phyloP scores from a whole-genome alignment of 2,888 invertebrate genomes.

The Antheraea assamensis region DNA sequence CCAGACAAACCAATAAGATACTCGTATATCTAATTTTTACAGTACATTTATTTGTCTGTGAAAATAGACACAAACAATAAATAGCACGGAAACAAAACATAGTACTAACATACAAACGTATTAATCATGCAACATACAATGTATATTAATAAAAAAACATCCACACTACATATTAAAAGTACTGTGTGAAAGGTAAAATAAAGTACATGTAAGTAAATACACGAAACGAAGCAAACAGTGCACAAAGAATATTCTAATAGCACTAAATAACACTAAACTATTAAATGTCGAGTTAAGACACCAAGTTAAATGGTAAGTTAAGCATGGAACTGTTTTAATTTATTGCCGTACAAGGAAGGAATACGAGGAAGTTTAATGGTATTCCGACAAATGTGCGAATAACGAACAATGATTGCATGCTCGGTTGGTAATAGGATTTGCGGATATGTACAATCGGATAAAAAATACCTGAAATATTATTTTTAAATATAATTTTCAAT shows the following conservation, averaged over 20 bases:
- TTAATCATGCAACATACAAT: no score
- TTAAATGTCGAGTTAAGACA: neutral
- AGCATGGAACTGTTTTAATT: constrained; percentile 19
- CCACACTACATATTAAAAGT: no score
- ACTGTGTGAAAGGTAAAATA: no score
- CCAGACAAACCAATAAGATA: no score
- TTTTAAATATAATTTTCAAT: neutral
- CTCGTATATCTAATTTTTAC: no score
- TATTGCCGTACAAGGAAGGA: constrained; percentile 9
- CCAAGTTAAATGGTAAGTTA: neutral
- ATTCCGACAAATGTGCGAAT: constrained; percentile 10
- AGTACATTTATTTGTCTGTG: no score
- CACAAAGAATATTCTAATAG: neutral
- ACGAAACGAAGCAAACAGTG: no score
- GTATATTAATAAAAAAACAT: no score
- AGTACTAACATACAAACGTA: no score
- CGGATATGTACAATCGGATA: constrained; percentile 1
- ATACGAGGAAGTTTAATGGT: neutral
- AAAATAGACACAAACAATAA: no score
- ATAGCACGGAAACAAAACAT: no score
- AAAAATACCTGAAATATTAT: neutral
- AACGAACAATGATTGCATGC: constrained; percentile 21
- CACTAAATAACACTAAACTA: neutral
- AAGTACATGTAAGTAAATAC: neutral
- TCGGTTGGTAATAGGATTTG: constrained; percentile 17